Base-by-base conservation (phyloP, 2,797 vertebrate species). In the Lindbergichthys nudifrons region DNA sequence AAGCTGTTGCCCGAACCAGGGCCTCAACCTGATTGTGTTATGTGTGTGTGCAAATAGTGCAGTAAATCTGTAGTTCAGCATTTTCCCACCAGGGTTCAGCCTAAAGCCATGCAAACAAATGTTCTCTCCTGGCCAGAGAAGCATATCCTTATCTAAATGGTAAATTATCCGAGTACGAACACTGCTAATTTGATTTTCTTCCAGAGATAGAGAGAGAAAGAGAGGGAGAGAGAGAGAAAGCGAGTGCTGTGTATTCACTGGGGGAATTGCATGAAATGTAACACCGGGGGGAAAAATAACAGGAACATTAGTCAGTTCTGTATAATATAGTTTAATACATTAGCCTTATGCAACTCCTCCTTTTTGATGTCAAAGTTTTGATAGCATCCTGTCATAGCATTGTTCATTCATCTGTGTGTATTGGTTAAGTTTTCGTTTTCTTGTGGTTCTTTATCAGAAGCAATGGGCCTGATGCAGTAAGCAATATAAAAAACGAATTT, bases 1-100 rank as follows among this genome's bases (percentile, higher is more conserved):
- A 32, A 51, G 14, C 0, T 69, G 47, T 52, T 62, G 18, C 12
- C 7, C 46, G 32, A 19, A 39, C 32, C 10, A 13, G 21, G 10
- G 8, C 16, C 51, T 43, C 7, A 51, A 30, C 19, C 3, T 50
- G n/a, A 56, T 14, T 42, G 16, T 39, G 8, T 6, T n/a, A 21
- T 68, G 62, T 62, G 42, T 60, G 32, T 36, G 32, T 26, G 26
- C 26, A 26, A 26, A 26, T 5, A 26, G 26, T 26, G 26, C 4
- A 26, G 26, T 26, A 16, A 13, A 53, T 60, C 10, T 87, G 89
- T 71, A 88, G 52, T 91, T 75, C 75, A 65, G 4, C 21, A 21
- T 79, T 70, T 66, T 45, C 12, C 90, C 90, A 87, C 84, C 67
- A 90, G 88, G 72, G 84, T 46, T 78, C 89, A 89, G 82, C 65